phyloP scores from a whole-genome alignment of 2,888 invertebrate genomes.

The Acrobasis consociella region DNA sequence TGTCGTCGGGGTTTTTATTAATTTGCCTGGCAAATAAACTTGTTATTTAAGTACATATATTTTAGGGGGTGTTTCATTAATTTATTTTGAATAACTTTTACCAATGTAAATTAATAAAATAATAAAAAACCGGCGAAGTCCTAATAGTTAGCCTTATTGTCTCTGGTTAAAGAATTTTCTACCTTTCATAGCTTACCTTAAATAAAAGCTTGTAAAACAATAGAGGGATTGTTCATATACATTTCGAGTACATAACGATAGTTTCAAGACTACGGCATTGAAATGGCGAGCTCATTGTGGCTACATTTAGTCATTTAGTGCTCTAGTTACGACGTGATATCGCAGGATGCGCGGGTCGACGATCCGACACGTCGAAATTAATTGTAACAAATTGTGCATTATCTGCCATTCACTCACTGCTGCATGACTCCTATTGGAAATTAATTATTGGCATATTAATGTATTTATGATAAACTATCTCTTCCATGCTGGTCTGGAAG shows the following conservation, averaged over 20 bases:
- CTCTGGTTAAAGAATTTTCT: too few species aligned
- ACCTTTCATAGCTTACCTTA: too few species aligned
- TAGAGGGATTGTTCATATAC: not conserved
- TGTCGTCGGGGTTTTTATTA: too few species aligned
- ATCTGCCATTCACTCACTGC: conserved; percentile 27
- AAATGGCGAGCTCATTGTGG: conserved; percentile 5
- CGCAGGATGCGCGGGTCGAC: conserved; percentile 72
- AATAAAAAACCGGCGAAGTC: too few species aligned
- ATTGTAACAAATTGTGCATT: conserved; percentile 65
- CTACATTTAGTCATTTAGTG: conserved; percentile 16
- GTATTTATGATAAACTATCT: too few species aligned
- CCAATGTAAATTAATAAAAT: too few species aligned
- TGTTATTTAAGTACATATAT: not conserved
- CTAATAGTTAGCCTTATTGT: too few species aligned
- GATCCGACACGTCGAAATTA: conserved; percentile 64
- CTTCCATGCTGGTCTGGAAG: too few species aligned
- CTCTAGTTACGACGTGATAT: conserved; percentile 26
- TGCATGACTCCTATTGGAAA: conserved; percentile 1
- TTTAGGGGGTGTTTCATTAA: too few species aligned
- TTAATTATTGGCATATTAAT: conserved; percentile 9
- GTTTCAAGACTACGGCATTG: conserved; percentile 4
- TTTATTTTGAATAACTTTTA: too few species aligned
- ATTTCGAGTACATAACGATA: not conserved
- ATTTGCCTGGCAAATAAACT: too few species aligned
- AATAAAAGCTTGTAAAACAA: too few species aligned